These are phyloP conservation scores for Nematostella vectensis DNA, from an alignment of 92 coral and sea anemone genomes.

Conservation along the genomic window DNA sequence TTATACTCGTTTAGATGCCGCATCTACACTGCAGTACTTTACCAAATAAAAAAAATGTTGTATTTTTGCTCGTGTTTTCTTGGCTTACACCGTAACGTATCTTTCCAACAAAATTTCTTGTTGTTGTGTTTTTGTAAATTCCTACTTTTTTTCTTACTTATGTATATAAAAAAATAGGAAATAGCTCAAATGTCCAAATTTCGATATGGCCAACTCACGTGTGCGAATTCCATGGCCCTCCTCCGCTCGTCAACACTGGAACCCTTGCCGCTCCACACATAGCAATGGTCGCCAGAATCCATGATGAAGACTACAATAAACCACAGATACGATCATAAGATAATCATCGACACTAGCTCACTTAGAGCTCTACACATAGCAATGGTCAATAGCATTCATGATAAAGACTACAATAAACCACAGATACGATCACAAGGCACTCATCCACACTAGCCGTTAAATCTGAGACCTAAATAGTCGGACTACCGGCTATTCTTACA, in stretches of 20 bases:
- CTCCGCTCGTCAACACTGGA: slow-evolving; percentile 87
- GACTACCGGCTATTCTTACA: background rate
- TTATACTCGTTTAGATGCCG: no score
- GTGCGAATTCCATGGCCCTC: slow-evolving; percentile 66
- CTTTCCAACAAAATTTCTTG: no score
- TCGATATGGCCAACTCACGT: no score
- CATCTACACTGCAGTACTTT: no score
- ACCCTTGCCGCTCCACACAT: slow-evolving; percentile 68
- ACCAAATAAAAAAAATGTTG: no score
- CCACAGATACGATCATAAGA: background rate
- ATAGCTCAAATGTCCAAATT: background rate
- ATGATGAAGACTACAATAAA: slow-evolving; percentile 57
- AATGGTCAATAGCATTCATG: slow-evolving; percentile 57
- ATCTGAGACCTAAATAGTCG: background rate
- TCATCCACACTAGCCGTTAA: slow-evolving; percentile 71
- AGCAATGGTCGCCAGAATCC: slow-evolving; percentile 68
- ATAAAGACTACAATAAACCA: slow-evolving; percentile 54
- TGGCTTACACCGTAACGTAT: no score
- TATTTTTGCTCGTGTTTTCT: no score
- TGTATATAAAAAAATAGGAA: background rate
- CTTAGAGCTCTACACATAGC: slow-evolving; percentile 71
- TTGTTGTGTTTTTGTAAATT: background rate
- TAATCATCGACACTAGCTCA: slow-evolving; percentile 77
- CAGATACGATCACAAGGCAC: background rate
- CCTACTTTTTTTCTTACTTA: background rate